Evolutionary conservation across 2,888 invertebrate genomes (phyloP), one percentile per base, ranked within the genome.

Genomic region (Silvanus unidentatus): DNA sequence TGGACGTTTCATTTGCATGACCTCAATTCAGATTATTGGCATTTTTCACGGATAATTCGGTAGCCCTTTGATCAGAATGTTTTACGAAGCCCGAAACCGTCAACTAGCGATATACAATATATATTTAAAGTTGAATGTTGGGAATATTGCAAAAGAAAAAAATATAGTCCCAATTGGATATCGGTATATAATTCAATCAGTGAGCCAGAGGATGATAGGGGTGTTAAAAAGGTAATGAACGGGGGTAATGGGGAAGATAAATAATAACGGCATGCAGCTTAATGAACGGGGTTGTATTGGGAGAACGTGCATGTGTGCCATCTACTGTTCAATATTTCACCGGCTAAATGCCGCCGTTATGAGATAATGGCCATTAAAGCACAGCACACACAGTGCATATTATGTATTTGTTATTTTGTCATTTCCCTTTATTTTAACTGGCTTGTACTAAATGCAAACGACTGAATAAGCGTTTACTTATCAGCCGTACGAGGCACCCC

Each of bases 351-450:
- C 60, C 60, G 55, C 61, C 57, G 65, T 68, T 68, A 67, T 63
- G 65, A 66, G 68, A 68, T 68, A 67, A 68, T 68, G 63, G 68
- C 63, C 58, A 64, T 68, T 67, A 67, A 64, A 66, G 58, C 61
- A 53, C 56, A 58, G 53, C 57, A 55, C 55, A 62, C 58, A 60
- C 60, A 59, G 58, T 59, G 62, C 65, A 61, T 64, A 62, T 63
- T 63, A 62, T 61, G 57, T 62, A 61, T 63, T 63, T 62, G 63
- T 63, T 62, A 60, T 61, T 63, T 62, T 62, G 62, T 62, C 62
- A 57, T 60, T 62, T 58, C 53, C 52, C 54, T 50, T 52, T 52
- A 53, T 54, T 58, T 54, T 44, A 50, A 43, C 45, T 29, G 49
- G 41, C 38, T 42, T 46, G 35, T 42, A 43, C 45, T 50, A 52